Conservation (phyloP, 2,113 vertebrate genomes). For the Nerophis lumbriciformis region DNA sequence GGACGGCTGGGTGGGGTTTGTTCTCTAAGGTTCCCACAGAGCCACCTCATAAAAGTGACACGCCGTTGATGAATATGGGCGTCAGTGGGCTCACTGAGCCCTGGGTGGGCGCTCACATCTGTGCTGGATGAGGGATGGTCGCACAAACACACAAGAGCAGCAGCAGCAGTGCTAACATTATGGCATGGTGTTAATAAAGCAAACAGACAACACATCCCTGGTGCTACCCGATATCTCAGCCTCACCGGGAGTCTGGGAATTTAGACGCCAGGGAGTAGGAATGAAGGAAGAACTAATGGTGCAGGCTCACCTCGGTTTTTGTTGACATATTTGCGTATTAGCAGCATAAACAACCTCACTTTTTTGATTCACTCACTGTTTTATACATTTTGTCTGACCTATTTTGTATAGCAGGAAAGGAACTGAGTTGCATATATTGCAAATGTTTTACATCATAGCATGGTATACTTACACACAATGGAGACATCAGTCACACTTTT, state of each 20-base stretch:
- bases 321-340: not conserved
- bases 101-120: slow-evolving; percentile 70
- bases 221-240: slow-evolving; percentile 12
- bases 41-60: slow-evolving; percentile 74
- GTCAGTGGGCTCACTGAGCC: slow-evolving; percentile 59
- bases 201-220: slow-evolving; percentile 31
- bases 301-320: not conserved
- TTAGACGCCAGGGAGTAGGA: slow-evolving; percentile 3
- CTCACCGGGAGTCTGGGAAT: slow-evolving; percentile 9
- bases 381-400: too few species aligned
- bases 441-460: too few species aligned
- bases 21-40: slow-evolving; percentile 63
- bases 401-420: too few species aligned
- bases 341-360: not conserved
- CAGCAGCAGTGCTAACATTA: slow-evolving; percentile 8
- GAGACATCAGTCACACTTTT: too few species aligned
- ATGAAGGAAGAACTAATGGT: too few species aligned
- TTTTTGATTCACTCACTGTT: not conserved
- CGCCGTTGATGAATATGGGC: slow-evolving; percentile 67
- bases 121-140: slow-evolving; percentile 50
- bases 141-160: slow-evolving; percentile 30
- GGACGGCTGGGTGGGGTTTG: slow-evolving; percentile 10
- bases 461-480: too few species aligned
- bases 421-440: too few species aligned
- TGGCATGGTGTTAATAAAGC: slow-evolving; percentile 36